Evolutionary conservation across 23 tunicate species (phyloP).

Genomic region (Corella eumyota): DNA sequence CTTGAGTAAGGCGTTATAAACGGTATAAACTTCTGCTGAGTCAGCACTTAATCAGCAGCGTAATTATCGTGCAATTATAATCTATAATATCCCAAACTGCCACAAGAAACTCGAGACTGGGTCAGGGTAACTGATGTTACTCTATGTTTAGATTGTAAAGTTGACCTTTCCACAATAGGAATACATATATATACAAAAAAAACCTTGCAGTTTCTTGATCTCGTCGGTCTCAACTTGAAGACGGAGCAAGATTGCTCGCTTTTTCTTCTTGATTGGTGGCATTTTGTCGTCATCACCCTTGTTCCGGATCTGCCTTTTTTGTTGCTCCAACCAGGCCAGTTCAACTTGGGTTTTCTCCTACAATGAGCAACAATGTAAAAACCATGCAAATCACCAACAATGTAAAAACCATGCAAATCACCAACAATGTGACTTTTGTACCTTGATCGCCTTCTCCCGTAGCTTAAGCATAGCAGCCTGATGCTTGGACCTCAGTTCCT

Average conservation of each 20-base stretch:
- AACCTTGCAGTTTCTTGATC: conserved; percentile 70
- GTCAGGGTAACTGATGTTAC: too few species aligned
- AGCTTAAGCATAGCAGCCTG: conserved; percentile 62
- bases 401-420: background rate
- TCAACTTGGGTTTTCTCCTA: conserved; percentile 82
- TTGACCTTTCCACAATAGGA: too few species aligned
- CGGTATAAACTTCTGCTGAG: too few species aligned
- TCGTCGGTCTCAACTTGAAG: conserved; percentile 69
- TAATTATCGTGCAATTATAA: too few species aligned
- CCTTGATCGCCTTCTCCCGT: conserved; percentile 85
- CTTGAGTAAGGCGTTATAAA: too few species aligned
- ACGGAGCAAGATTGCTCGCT: conserved; percentile 50
- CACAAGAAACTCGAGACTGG: too few species aligned
- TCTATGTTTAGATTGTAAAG: too few species aligned
- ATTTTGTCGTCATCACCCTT: conserved; percentile 84
- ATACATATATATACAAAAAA: background rate
- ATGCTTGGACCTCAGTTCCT: conserved; percentile 59
- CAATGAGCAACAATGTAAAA: background rate
- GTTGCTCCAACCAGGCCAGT: conserved; percentile 55
- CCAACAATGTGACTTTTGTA: background rate
- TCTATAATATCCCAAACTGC: too few species aligned
- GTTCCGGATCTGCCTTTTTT: conserved; percentile 30
- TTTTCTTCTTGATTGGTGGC: conserved; percentile 80
- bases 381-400: background rate
- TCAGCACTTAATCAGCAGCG: too few species aligned